phyloP scores from a whole-genome alignment of 2,888 invertebrate species.

The Amiota mariae region DNA sequence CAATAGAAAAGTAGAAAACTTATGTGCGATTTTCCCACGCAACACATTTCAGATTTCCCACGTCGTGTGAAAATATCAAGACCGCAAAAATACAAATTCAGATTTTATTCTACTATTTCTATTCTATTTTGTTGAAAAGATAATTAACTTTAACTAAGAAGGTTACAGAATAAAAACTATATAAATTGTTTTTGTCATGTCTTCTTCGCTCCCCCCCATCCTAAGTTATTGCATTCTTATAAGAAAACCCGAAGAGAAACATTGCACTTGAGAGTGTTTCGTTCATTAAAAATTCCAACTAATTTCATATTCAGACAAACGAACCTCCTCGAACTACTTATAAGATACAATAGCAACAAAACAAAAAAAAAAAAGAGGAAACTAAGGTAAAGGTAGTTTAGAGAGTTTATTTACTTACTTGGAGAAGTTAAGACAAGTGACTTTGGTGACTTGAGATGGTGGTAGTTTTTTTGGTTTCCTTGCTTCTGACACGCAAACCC shows the following conservation, averaged over 20 bases:
- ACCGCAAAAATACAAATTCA: slow-evolving; percentile 54
- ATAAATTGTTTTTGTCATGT: not conserved
- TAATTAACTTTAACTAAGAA: slow-evolving; percentile 55
- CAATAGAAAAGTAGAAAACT: slow-evolving; percentile 7
- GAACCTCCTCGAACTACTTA: slow-evolving; percentile 47
- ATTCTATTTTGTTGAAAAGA: slow-evolving; percentile 42
- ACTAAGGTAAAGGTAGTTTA: too few relatives aligned
- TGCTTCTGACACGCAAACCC: slow-evolving; percentile 4
- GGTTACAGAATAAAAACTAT: not conserved
- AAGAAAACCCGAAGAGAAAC: slow-evolving; percentile 30
- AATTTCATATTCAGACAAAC: slow-evolving; percentile 59
- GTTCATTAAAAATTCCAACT: slow-evolving; percentile 64
- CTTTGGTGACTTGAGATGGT: slow-evolving; percentile 50
- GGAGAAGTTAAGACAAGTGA: too few relatives aligned
- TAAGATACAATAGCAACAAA: slow-evolving; percentile 47
- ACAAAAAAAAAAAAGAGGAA: too few relatives aligned
- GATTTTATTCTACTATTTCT: slow-evolving; percentile 43
- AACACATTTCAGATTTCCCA: slow-evolving; percentile 66
- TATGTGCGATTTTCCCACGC: slow-evolving; percentile 67
- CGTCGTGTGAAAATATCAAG: slow-evolving; percentile 63
- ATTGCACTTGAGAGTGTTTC: slow-evolving; percentile 49
- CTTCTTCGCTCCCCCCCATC: slow-evolving; percentile 9
- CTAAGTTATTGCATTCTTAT: slow-evolving; percentile 7
- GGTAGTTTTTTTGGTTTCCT: slow-evolving; percentile 41
- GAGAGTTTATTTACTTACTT: too few relatives aligned